Percentiles rank a stretch among this genome's conserved stretches.
Evolutionary conservation across 2,797 vertebrate genomes (phyloP).

Genomic region (Microhierax caerulescens): DNA sequence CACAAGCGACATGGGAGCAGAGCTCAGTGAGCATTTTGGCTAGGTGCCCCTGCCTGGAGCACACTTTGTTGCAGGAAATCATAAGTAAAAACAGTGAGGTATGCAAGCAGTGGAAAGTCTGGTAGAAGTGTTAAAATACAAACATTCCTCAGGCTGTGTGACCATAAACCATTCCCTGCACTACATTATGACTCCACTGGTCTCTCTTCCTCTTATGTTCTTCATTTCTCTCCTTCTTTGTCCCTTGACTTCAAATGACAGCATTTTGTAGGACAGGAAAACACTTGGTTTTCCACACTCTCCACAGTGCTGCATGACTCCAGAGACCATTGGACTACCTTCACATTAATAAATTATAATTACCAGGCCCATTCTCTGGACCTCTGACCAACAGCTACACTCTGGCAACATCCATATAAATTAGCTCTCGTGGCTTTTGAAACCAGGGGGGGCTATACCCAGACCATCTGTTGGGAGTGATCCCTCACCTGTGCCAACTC

Average conservation of each 20-base stretch:
- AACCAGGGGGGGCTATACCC: background rate
- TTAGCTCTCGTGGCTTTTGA: background rate
- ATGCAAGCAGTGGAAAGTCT: background rate
- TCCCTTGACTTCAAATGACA: background rate
- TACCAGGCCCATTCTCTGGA: background rate
- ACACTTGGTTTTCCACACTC: background rate
- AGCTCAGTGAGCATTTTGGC: background rate
- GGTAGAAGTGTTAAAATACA: background rate
- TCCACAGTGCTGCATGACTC: background rate
- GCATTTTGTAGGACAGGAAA: background rate
- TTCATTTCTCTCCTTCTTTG: background rate
- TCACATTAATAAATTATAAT: background rate
- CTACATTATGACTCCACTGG: background rate
- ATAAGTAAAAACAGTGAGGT: background rate
- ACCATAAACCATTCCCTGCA: background rate
- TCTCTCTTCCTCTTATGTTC: background rate
- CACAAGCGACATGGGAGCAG: background rate
- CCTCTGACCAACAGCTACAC: background rate
- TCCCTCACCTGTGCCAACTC: background rate
- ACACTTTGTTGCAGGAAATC: background rate
- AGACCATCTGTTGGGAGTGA: background rate
- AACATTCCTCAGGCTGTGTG: background rate
- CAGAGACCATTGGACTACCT: background rate
- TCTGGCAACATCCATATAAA: background rate
- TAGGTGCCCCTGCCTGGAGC: background rate